phyloP scores from a whole-genome alignment of 1,140 invertebrate genomes.

The Atta cephalotes region DNA sequence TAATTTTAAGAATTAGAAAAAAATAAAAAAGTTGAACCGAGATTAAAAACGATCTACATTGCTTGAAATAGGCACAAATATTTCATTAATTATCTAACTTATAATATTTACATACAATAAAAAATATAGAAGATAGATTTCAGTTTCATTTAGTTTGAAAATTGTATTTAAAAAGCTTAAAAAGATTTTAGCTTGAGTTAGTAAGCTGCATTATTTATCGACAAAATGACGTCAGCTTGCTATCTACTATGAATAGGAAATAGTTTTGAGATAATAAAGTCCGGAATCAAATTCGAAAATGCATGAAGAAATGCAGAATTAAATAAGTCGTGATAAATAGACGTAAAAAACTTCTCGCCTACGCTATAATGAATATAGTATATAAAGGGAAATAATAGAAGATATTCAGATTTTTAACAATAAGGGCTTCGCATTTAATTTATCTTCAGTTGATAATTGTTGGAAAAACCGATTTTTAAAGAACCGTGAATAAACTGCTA shows the following conservation, averaged over 20 bases:
- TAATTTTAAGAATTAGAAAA: too few relatives aligned
- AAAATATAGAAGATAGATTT: not conserved
- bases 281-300: not conserved
- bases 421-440: not conserved
- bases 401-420: not conserved
- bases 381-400: not conserved
- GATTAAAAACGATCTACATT: too few relatives aligned
- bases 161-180: not conserved
- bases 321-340: not conserved
- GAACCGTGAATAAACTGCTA: not conserved
- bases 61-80: too few relatives aligned
- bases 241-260: not conserved
- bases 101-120: not conserved
- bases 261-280: not conserved
- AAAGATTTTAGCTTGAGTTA: too few relatives aligned
- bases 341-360: not conserved
- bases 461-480: not conserved
- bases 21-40: too few relatives aligned
- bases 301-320: not conserved
- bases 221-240: too few relatives aligned
- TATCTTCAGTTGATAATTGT: not conserved
- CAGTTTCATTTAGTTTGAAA: not conserved
- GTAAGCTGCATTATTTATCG: too few relatives aligned
- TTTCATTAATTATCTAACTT: not conserved
- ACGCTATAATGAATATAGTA: not conserved